phyloP scores from a whole-genome alignment of 2,113 vertebrate species.

The Theristicus caerulescens region DNA sequence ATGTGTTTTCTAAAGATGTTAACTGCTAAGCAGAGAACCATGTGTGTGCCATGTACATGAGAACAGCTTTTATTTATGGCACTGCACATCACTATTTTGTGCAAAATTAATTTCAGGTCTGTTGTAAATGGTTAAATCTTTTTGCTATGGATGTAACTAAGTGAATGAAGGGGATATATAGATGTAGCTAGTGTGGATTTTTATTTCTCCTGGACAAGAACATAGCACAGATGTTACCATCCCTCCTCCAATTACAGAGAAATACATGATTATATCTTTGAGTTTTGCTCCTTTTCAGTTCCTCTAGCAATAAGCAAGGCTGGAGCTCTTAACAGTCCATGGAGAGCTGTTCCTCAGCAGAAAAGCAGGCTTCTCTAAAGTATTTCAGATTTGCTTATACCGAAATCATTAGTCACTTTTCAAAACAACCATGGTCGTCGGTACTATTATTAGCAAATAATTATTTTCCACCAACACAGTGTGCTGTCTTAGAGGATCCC shows the following conservation, averaged over 20 bases:
- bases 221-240: not conserved
- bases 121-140: not conserved
- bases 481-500: not conserved
- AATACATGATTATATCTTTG: not conserved
- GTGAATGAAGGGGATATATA: not conserved
- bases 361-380: not conserved
- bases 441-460: not conserved
- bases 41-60: rapidly evolving
- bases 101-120: not conserved
- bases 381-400: not conserved
- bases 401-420: not conserved
- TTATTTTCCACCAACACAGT: not conserved
- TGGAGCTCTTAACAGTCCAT: not conserved
- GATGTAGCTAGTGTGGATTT: not conserved
- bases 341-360: not conserved
- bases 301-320: not conserved
- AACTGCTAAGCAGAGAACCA: not conserved
- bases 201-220: not conserved
- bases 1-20: not conserved
- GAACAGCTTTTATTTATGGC: not conserved
- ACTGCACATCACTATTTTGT: not conserved
- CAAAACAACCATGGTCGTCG: not conserved
- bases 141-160: not conserved
- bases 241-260: not conserved
- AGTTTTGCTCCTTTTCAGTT: not conserved